Conservation (phyloP, 2,113 vertebrate species). For the Thamnaconus septentrionalis region DNA sequence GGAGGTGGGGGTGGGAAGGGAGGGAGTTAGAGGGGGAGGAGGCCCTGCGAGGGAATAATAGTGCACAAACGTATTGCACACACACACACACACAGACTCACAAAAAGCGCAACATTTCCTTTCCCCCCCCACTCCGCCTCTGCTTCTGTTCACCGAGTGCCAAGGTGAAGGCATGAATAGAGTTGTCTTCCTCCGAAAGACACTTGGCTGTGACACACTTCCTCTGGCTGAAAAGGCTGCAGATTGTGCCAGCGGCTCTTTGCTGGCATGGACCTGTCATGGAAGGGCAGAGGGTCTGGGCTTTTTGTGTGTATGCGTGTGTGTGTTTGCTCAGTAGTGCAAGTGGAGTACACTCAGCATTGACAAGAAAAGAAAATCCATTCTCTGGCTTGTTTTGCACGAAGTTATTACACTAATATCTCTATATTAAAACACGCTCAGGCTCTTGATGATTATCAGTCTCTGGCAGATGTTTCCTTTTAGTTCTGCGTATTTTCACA, state of each 20-base stretch:
- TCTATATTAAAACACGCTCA: too few species aligned
- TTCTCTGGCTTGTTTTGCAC: too few species aligned
- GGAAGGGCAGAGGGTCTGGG: not conserved
- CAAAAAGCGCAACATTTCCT: not conserved
- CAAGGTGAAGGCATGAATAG: constrained; percentile 61
- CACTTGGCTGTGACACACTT: constrained; percentile 56
- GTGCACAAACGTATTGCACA: constrained; percentile 28
- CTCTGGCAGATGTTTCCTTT: too few species aligned
- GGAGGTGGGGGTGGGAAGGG: constrained; percentile 23
- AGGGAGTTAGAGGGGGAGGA: constrained; percentile 26
- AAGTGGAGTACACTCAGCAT: too few species aligned
- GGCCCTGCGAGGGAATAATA: constrained; percentile 44
- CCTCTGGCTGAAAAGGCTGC: constrained; percentile 19
- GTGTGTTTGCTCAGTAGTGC: too few species aligned
- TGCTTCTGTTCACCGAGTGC: constrained; percentile 23
- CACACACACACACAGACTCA: constrained; percentile 31
- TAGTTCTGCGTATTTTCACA: too few species aligned
- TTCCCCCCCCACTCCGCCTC: constrained; percentile 5
- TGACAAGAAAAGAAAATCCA: too few species aligned
- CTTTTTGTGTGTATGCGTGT: too few species aligned
- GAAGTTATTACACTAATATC: too few species aligned
- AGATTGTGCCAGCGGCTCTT: constrained; percentile 37
- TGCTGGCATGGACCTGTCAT: constrained; percentile 28
- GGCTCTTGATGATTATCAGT: too few species aligned
- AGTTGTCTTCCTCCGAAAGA: constrained; percentile 53